These are phyloP conservation scores for Himalopsyche tibetana DNA, from an alignment of 2,888 invertebrate species.

Conservation along the genomic window DNA sequence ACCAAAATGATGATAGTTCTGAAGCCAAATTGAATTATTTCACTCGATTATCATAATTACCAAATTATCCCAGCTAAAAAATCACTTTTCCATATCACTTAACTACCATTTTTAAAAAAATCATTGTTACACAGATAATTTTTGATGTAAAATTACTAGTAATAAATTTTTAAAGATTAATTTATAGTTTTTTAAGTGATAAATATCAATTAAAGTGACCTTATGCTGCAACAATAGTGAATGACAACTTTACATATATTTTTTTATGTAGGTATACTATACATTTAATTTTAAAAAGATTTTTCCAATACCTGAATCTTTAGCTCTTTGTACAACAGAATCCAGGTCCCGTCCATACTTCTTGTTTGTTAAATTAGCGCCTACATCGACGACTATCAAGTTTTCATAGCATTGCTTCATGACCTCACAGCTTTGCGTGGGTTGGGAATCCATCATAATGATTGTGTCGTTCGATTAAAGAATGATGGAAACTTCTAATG, in stretches of 20 bases:
- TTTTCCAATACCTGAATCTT: conserved; percentile 86
- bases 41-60: no score
- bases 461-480: conserved; percentile 32
- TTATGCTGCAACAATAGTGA: conserved; percentile 1
- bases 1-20: no score
- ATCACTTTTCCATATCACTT: conserved; percentile 39
- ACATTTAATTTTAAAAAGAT: neutral
- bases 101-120: conserved; percentile 14
- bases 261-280: conserved; percentile 19
- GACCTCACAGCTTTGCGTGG: conserved; percentile 67
- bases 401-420: conserved; percentile 93
- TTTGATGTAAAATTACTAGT: neutral
- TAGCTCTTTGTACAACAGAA: conserved; percentile 92
- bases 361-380: conserved; percentile 95
- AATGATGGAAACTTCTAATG: conserved; percentile 23
- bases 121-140: neutral
- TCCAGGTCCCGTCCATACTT: conserved; percentile 95
- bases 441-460: conserved; percentile 59
- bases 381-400: conserved; percentile 93
- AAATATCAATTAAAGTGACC: neutral
- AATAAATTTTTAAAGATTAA: neutral
- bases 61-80: no score
- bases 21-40: no score
- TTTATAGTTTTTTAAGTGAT: neutral
- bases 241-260: neutral